phyloP scores from a whole-genome alignment of 64 coral and sea anemone genomes.

The Dendronephthya gigantea region DNA sequence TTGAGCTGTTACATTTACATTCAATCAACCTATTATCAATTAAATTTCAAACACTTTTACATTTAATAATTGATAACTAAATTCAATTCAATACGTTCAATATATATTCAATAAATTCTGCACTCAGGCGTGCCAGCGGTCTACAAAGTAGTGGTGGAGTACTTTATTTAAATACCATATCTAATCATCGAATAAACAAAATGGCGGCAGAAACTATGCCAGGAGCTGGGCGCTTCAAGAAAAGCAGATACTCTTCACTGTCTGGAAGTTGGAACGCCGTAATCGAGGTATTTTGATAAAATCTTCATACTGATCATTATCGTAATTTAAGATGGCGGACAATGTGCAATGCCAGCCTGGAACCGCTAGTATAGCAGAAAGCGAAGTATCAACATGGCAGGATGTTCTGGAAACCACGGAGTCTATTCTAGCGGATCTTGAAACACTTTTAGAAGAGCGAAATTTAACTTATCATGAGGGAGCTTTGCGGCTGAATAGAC shows the following conservation, averaged over 20 bases:
- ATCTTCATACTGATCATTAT: no score
- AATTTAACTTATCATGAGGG: not conserved
- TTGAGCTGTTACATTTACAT: not conserved
- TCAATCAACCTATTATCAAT: not conserved
- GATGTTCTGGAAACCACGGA: not conserved
- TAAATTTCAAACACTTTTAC: no score
- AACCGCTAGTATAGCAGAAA: no score
- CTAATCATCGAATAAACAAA: no score
- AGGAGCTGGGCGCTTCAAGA: no score
- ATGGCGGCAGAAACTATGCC: no score
- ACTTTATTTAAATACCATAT: no score
- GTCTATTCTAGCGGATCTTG: not conserved
- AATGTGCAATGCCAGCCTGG: no score
- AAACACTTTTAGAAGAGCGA: not conserved
- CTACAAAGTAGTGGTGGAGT: not conserved
- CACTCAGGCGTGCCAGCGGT: slow-evolving; percentile 9
- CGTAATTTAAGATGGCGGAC: no score
- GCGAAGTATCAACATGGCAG: not conserved
- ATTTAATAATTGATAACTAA: not conserved
- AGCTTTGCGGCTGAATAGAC: not conserved
- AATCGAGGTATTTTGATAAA: no score
- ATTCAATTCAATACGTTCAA: not conserved
- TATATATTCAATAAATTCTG: slow-evolving; percentile 21
- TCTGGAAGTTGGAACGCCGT: no score
- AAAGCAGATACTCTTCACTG: no score